Percentiles rank a stretch among this genome's conserved stretches.
Evolutionary conservation across 2,888 invertebrate species (phyloP).

Genomic region (Scrobipalpa costella): DNA sequence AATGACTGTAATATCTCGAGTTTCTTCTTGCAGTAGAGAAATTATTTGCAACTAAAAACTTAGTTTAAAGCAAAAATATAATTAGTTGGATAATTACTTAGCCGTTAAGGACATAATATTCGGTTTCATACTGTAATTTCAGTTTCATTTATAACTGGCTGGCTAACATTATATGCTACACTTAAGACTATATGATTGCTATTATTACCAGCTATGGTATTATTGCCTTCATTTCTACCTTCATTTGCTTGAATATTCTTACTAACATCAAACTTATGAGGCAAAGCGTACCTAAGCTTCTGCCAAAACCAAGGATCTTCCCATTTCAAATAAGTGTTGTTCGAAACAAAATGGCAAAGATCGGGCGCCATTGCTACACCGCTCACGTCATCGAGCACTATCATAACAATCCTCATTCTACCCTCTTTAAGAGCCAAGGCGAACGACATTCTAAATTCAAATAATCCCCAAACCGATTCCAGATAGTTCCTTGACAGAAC

Average conservation of each 20-base stretch:
- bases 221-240: neutral
- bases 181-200: neutral
- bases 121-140: neutral
- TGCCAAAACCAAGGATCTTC: slow-evolving; percentile 91
- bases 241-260: slow-evolving; percentile 15
- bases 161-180: neutral
- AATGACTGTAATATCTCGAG: too few relatives aligned
- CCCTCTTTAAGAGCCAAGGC: slow-evolving; percentile 51
- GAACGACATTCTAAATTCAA: slow-evolving; percentile 82
- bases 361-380: slow-evolving; percentile 67
- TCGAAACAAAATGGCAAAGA: slow-evolving; percentile 83
- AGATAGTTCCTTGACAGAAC: slow-evolving; percentile 44
- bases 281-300: slow-evolving; percentile 87
- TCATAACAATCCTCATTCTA: slow-evolving; percentile 85
- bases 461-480: slow-evolving; percentile 82
- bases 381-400: slow-evolving; percentile 83
- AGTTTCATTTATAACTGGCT: neutral
- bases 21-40: too few relatives aligned
- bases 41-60: too few relatives aligned
- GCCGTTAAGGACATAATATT: too few relatives aligned
- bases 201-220: neutral
- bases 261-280: slow-evolving; percentile 27
- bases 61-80: too few relatives aligned
- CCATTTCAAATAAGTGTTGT: slow-evolving; percentile 91
- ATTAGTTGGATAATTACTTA: too few relatives aligned